These are phyloP conservation scores for Gymnoscopelus microlampas DNA, from an alignment of 2,797 vertebrate genomes.

Conservation along the genomic window DNA sequence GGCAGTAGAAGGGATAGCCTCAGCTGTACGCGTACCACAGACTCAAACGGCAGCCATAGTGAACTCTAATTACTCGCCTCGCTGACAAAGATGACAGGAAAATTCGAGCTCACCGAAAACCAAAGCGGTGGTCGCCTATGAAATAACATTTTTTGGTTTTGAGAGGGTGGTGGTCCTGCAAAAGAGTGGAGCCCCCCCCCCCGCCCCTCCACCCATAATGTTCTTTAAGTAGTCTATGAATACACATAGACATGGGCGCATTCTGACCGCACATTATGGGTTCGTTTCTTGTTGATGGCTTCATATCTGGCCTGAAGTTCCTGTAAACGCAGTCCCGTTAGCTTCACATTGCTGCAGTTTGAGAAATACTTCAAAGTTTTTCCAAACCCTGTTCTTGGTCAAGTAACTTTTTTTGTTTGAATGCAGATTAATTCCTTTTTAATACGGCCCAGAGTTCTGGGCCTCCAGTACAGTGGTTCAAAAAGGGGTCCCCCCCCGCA, in stretches of 20 bases:
- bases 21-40: slow-evolving; percentile 34
- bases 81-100: slow-evolving; percentile 47
- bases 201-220: slow-evolving; percentile 50
- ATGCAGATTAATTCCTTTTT: slow-evolving; percentile 58
- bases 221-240: slow-evolving; percentile 71
- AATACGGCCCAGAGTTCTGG: slow-evolving; percentile 65
- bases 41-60: slow-evolving; percentile 23
- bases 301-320: slow-evolving; percentile 70
- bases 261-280: slow-evolving; percentile 72
- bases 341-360: slow-evolving; percentile 66
- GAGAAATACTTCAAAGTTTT: slow-evolving; percentile 70
- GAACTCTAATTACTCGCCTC: slow-evolving; percentile 51
- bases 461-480: slow-evolving; percentile 32
- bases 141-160: slow-evolving; percentile 37
- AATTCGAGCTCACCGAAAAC: slow-evolving; percentile 32
- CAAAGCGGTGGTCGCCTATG: slow-evolving; percentile 31
- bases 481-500: too few species aligned
- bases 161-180: slow-evolving; percentile 69
- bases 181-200: slow-evolving; percentile 42
- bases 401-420: slow-evolving; percentile 64
- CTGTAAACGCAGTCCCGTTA: slow-evolving; percentile 72
- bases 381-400: slow-evolving; percentile 63
- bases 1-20: slow-evolving; percentile 53
- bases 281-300: slow-evolving; percentile 70
- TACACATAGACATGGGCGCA: slow-evolving; percentile 61